Evolutionary conservation across 2,888 invertebrate species (phyloP).

Genomic region (Metalampra italica): DNA sequence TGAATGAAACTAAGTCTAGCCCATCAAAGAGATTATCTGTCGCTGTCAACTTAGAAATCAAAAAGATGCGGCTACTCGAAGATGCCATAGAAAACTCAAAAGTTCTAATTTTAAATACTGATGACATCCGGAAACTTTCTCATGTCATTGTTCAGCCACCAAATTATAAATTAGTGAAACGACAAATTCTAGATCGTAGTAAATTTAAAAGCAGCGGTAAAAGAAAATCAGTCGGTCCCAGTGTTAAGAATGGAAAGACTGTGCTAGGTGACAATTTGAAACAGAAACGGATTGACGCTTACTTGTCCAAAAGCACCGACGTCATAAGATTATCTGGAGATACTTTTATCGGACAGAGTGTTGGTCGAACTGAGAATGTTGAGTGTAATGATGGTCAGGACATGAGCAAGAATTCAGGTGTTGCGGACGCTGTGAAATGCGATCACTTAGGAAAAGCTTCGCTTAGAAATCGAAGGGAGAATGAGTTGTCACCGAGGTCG

Average conservation of each 20-base stretch:
- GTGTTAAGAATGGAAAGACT: conserved; percentile 40
- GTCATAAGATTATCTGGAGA: conserved; percentile 23
- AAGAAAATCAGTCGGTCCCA: conserved; percentile 26
- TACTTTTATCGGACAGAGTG: conserved; percentile 18
- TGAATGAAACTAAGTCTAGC: conserved; percentile 29
- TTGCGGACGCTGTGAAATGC: conserved; percentile 42
- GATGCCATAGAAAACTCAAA: conserved; percentile 47
- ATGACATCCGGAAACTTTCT: conserved; percentile 63
- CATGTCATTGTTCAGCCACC: conserved; percentile 70
- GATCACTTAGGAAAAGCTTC: conserved; percentile 35
- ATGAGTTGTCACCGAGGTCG: conserved; percentile 33
- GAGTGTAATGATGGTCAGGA: conserved; percentile 41
- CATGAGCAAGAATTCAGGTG: conserved; percentile 59
- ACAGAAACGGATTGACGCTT: conserved; percentile 51
- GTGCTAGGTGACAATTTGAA: conserved; percentile 34
- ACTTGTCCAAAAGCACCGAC: conserved; percentile 37
- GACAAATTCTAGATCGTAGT: conserved; percentile 42
- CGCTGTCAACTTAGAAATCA: conserved; percentile 62
- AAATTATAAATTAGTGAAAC: conserved; percentile 69
- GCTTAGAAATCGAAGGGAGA: conserved; percentile 28
- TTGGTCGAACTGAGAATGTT: conserved; percentile 20
- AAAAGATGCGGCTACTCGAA: conserved; percentile 53
- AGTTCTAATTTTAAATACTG: conserved; percentile 73
- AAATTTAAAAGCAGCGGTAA: conserved; percentile 40
- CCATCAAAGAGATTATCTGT: conserved; percentile 43